Evolutionary conservation across 2,113 vertebrate species (phyloP), one percentile per base, ranked within the genome.

Genomic region (Nanorana parkeri): DNA sequence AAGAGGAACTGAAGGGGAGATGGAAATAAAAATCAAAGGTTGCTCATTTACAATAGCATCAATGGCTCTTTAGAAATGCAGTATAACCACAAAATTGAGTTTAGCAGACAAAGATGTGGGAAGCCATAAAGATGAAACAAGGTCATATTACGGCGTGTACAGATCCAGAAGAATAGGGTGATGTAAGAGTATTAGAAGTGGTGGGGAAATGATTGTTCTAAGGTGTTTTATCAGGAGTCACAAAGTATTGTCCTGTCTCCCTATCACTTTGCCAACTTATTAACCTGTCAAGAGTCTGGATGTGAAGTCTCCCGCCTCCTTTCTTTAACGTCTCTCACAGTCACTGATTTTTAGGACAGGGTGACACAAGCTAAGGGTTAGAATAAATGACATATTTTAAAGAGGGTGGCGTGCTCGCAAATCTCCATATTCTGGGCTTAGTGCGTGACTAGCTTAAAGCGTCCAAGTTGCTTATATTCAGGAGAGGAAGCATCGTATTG

Each of bases 11-110:
- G 20, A 17, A 73, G 17, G 21, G 24, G 29, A 32, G 32, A 52
- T 69, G 47, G 23, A 60, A 29, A 47, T 36, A 21, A 75, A 75
- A 75, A 75, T 75, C 72, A 75, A 75, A 75, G 72, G 10, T 29
- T 0, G 11, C 3, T 7, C 20, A 75, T 21, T 21, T 23, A 75
- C 72, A 75, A 63, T 63, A 11, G 60, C 23, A 26, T 63, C 60
- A 63, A 75, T 61, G 55, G 72, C 8, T 36, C 72, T 60, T 61
- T 61, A 60, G 55, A 36, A 29, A 47, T 47, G 13, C 41, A 47
- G n/a, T 17, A 23, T 61, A 60, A 75, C 72, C 55, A 61, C 72
- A 75, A 60, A 15, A 23, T 21, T 41, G 13, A 61, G 41, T 47
- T 47, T 10, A 47, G 32, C 32, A 36, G 41, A 15, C 41, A 47